Base-by-base conservation (phyloP, 2,888 invertebrate genomes). In the Phaedon cochleariae region DNA sequence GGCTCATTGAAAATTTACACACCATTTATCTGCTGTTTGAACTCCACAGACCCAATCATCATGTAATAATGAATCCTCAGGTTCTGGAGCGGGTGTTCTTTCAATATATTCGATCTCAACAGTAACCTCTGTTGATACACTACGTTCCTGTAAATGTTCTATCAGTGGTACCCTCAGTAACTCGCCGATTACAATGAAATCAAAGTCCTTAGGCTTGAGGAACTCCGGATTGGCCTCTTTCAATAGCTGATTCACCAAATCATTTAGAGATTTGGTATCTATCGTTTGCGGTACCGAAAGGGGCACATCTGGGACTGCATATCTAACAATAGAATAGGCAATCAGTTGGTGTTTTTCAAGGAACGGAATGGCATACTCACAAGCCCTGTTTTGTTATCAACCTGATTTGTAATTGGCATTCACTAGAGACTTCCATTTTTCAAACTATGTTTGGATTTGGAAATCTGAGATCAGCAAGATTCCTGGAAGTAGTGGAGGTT, bases 11-110 rank as follows among this genome's bases (percentile, higher is more conserved):
- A 21, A 58, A 41, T 21, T 45, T 18, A 59, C 37, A 55, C 73
- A 78, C 80, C 79, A 79, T 76, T 74, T 76, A 51, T 78, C 73
- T 48, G 64, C 52, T 53, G 76, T 72, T 53, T 77, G 69, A 62
- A 79, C 69, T 5, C 72, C 69, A 18, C 96, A 92, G n/a, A 98
- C 96, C 98, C 98, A 99, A 81, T 99, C 98, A 84, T 98, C 96
- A 78, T 98, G 97, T 81, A 95, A 87, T 71, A 98, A 85, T 80
- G 95, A 95, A 81, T 97, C 94, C 80, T 95, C 90, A 0, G 98
- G 97, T 77, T 94, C 90, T 0, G 98, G 98, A 0, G 97, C 92
- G 10, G 97, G 95, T 74, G 92, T 91, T 74, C 93, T 89, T 80
- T 95, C 93, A 20, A 98, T 85, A 84, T 98, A 98, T 83, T 98